Base-by-base conservation (phyloP, 2,113 vertebrate species). In the Misgurnus anguillicaudatus region DNA sequence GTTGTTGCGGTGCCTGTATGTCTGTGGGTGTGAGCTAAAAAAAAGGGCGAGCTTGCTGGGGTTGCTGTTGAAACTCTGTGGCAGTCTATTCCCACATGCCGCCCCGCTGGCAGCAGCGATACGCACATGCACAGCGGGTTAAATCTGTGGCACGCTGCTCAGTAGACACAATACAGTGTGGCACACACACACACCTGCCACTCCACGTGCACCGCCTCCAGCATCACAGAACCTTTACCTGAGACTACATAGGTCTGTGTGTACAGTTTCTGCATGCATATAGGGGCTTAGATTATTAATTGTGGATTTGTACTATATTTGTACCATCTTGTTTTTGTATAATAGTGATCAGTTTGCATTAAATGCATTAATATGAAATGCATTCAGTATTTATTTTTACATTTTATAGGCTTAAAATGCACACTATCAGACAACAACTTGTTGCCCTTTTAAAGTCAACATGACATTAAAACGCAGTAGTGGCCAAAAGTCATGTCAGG, bases 31-130 rank as follows among this genome's bases (percentile, higher is more conserved):
- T 74, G 55, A 61, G 71, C 41, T 74, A 39, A 61, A 74, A 74
- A 45, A 6, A 57, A 74, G 71, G 19, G 24, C n/a, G 14, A 74
- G 71, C 36, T 74, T 74, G 71, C 38, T 74, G 71, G 71, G 71
- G 71, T 61, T 74, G 71, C 39, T 78, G 60, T 67, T 80, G 82
- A 76, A 83, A 51, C 74, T 77, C 78, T 38, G 48, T 84, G 84
- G 65, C 81, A 68, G 80, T 80, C 65, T 81, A 82, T 84, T 87
- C 80, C 84, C 85, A 88, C 85, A 83, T 86, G 81, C 16, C 48
- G 78, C 63, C 80, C 60, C 71, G 1, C 39, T 19, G 13, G 78
- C 65, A 80, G 77, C 75, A 48, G 36, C 24, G 42, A 31, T 48
- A 48, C 21, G n/a, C 38, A 41, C 21, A 57, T 36, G 36, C 58